Evolutionary conservation across 2,888 invertebrate species (phyloP).

Genomic region (Alitta virens): DNA sequence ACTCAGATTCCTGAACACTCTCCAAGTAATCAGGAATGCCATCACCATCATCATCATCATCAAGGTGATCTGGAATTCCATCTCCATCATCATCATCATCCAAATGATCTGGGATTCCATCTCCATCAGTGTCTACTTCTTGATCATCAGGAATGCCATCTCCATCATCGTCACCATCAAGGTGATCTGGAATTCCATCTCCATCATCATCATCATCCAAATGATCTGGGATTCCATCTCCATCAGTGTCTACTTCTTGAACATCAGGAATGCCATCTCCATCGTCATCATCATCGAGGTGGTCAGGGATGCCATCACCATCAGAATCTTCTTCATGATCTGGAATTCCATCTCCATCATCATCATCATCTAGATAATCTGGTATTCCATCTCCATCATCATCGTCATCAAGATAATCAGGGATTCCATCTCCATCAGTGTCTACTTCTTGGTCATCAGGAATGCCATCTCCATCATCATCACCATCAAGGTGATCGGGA

Average conservation of each 20-base stretch:
- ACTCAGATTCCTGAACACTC: constrained; percentile 24
- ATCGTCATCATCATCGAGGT: constrained; percentile 28
- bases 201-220: constrained; percentile 34
- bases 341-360: constrained; percentile 35
- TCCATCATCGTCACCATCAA: constrained; percentile 32
- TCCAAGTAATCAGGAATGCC: constrained; percentile 41
- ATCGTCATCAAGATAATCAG: constrained; percentile 34
- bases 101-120: constrained; percentile 22
- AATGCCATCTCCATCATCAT: constrained; percentile 36
- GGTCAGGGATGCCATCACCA: constrained; percentile 43
- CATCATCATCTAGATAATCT: constrained; percentile 31
- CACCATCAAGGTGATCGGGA: constrained; percentile 33
- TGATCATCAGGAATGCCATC: constrained; percentile 32
- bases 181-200: constrained; percentile 37
- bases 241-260: constrained; percentile 27
- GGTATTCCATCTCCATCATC: constrained; percentile 45
- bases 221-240: constrained; percentile 29
- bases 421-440: constrained; percentile 44
- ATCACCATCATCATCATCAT: constrained; percentile 26
- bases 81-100: constrained; percentile 27
- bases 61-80: constrained; percentile 28
- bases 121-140: constrained; percentile 22
- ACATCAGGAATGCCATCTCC: constrained; percentile 31
- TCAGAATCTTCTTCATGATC: constrained; percentile 39
- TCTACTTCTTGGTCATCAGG: constrained; percentile 30